These are phyloP conservation scores for Hirundo rustica DNA, from an alignment of 2,797 vertebrate species.

Conservation along the genomic window DNA sequence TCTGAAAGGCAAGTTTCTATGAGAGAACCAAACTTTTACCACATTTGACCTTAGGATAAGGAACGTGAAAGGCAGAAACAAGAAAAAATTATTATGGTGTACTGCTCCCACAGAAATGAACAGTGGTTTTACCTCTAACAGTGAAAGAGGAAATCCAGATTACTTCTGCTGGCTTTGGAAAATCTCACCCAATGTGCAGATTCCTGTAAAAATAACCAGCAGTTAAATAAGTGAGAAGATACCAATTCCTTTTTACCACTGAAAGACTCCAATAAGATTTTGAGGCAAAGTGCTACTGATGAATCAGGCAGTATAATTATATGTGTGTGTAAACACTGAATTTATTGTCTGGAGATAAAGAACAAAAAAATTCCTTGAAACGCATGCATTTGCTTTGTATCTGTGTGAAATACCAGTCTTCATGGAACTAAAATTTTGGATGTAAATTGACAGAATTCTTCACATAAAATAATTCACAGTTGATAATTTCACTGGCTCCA, in stretches of 20 bases:
- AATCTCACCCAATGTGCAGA: neutral
- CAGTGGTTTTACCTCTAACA: neutral
- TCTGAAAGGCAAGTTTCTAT: neutral
- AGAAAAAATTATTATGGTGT: neutral
- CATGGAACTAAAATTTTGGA: neutral
- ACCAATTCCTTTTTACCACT: neutral
- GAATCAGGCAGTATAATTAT: neutral
- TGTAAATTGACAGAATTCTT: neutral
- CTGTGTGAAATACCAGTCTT: neutral
- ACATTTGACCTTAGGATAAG: neutral
- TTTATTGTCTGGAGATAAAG: neutral
- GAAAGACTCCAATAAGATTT: neutral
- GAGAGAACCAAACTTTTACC: neutral
- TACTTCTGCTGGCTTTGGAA: neutral
- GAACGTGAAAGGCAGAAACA: neutral
- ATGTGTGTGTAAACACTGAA: neutral
- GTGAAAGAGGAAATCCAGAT: neutral
- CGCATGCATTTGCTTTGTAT: neutral
- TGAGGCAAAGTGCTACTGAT: neutral
- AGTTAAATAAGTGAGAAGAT: neutral
- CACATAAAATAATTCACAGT: neutral
- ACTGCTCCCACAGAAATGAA: neutral
- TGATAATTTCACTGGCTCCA: neutral
- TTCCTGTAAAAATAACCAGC: neutral
- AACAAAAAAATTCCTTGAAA: neutral